Evolutionary conservation across 2,888 invertebrate genomes (phyloP).

Genomic region (Drosophila buzzatii): DNA sequence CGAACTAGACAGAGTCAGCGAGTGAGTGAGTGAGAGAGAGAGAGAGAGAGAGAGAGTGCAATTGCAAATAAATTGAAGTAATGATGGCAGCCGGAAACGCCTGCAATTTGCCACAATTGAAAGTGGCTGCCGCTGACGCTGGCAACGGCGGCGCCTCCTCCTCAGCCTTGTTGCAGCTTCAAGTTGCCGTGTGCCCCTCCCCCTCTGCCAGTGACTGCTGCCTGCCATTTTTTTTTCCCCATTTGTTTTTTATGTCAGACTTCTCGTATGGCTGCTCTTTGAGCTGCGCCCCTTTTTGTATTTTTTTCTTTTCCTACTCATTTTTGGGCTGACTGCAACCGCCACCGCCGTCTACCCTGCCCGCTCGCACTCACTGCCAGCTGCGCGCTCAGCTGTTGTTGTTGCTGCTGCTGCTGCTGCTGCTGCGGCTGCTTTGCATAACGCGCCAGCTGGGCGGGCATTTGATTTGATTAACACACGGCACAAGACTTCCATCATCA

Average conservation of each 20-base stretch:
- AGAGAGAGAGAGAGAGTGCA: not conserved
- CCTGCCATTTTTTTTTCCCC: slow-evolving; percentile 69
- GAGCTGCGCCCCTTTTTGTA: slow-evolving; percentile 72
- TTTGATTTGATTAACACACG: slow-evolving; percentile 74
- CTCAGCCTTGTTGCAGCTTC: slow-evolving; percentile 19
- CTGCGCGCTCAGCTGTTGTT: slow-evolving; percentile 12
- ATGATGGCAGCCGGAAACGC: slow-evolving; percentile 83
- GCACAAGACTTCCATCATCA: slow-evolving; percentile 71
- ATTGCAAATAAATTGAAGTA: slow-evolving; percentile 45
- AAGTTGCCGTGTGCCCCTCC: slow-evolving; percentile 8
- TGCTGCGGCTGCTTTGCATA: slow-evolving; percentile 70
- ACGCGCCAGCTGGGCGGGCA: slow-evolving; percentile 38
- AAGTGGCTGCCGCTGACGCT: slow-evolving; percentile 71
- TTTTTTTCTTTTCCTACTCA: slow-evolving; percentile 8
- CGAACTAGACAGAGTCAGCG: not conserved
- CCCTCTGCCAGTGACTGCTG: slow-evolving; percentile 9
- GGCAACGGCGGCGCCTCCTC: slow-evolving; percentile 33
- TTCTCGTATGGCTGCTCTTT: slow-evolving; percentile 36
- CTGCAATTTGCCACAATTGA: slow-evolving; percentile 81
- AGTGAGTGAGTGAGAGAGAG: not conserved
- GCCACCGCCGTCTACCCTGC: slow-evolving; percentile 50
- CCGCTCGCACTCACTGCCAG: slow-evolving; percentile 13
- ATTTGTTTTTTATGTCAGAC: not conserved
- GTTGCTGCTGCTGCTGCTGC: slow-evolving; percentile 27
- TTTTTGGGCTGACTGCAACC: slow-evolving; percentile 63